Evolutionary conservation across 92 coral and sea anemone species (phyloP).

Genomic region (Montipora capitata): DNA sequence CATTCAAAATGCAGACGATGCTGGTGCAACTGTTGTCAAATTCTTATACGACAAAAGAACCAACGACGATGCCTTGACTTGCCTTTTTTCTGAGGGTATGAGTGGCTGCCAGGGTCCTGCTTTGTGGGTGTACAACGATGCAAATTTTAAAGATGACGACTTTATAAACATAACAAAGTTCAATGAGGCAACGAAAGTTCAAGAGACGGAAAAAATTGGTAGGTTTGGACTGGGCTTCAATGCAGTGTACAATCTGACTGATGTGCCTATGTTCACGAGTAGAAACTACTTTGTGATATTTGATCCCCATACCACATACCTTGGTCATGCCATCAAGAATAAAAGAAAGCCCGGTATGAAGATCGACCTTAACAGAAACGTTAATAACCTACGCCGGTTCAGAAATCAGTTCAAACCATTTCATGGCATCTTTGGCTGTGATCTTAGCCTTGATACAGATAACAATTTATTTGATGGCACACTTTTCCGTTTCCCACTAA

Average conservation of each 20-base stretch:
- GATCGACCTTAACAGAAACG: slow-evolving; percentile 36
- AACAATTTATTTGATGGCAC: slow-evolving; percentile 83
- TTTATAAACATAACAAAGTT: slow-evolving; percentile 88
- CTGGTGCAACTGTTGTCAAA: slow-evolving; percentile 91
- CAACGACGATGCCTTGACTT: slow-evolving; percentile 77
- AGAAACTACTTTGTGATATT: slow-evolving; percentile 76
- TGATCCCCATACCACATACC: slow-evolving; percentile 90
- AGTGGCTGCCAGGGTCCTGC: slow-evolving; percentile 93
- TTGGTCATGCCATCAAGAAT: slow-evolving; percentile 73
- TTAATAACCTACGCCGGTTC: slow-evolving; percentile 59
- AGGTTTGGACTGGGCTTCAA: slow-evolving; percentile 96
- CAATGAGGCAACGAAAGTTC: slow-evolving; percentile 90
- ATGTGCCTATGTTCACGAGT: slow-evolving; percentile 92
- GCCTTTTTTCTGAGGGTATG: slow-evolving; percentile 90
- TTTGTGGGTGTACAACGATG: slow-evolving; percentile 93
- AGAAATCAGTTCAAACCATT: slow-evolving; percentile 87
- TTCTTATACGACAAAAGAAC: slow-evolving; percentile 83
- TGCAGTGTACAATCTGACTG: slow-evolving; percentile 93
- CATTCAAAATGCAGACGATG: slow-evolving; percentile 95
- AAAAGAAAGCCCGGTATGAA: slow-evolving; percentile 55
- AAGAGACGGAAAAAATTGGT: slow-evolving; percentile 88
- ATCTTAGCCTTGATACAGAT: slow-evolving; percentile 49
- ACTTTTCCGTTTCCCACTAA: slow-evolving; percentile 89
- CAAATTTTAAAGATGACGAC: slow-evolving; percentile 88
- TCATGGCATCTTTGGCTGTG: slow-evolving; percentile 90